Evolutionary conservation across 2,888 invertebrate genomes (phyloP).

Genomic region (Oxycera nigricornis): DNA sequence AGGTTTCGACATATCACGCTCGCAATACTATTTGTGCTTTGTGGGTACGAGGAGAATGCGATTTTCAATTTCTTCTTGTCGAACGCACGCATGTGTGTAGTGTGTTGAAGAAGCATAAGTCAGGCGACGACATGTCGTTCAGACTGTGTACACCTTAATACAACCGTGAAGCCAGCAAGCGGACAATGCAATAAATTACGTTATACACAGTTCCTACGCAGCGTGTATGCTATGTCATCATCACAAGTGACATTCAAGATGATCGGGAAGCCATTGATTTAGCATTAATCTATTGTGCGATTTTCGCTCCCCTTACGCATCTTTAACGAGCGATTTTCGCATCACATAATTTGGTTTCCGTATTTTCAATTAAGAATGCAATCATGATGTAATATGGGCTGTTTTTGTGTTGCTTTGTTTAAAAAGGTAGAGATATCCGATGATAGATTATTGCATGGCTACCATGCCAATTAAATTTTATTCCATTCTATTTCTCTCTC

Average conservation of each 20-base stretch:
- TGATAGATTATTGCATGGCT: too few relatives aligned
- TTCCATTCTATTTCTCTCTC: too few relatives aligned
- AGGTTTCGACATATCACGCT: slow-evolving; percentile 45
- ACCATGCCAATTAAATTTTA: too few relatives aligned
- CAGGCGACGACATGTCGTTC: slow-evolving; percentile 1
- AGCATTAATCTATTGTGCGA: slow-evolving; percentile 16
- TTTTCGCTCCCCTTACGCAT: background rate
- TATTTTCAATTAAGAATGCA: too few relatives aligned
- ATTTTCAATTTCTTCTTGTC: slow-evolving; percentile 28
- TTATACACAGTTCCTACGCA: background rate
- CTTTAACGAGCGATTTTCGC: background rate
- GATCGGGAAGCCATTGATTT: slow-evolving; percentile 8
- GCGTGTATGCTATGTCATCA: slow-evolving; percentile 12
- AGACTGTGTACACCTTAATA: background rate
- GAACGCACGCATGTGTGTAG: slow-evolving; percentile 13
- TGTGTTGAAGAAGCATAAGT: slow-evolving; percentile 18
- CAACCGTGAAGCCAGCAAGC: background rate
- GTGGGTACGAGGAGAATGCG: slow-evolving; percentile 3
- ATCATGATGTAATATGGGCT: too few relatives aligned
- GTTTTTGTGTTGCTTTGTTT: too few relatives aligned
- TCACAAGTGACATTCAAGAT: background rate
- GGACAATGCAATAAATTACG: slow-evolving; percentile 6
- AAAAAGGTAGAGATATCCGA: too few relatives aligned
- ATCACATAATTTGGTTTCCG: too few relatives aligned
- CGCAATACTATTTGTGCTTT: slow-evolving; percentile 4